phyloP scores from a whole-genome alignment of 2,888 invertebrate genomes.

The Harpalus rufipes region DNA sequence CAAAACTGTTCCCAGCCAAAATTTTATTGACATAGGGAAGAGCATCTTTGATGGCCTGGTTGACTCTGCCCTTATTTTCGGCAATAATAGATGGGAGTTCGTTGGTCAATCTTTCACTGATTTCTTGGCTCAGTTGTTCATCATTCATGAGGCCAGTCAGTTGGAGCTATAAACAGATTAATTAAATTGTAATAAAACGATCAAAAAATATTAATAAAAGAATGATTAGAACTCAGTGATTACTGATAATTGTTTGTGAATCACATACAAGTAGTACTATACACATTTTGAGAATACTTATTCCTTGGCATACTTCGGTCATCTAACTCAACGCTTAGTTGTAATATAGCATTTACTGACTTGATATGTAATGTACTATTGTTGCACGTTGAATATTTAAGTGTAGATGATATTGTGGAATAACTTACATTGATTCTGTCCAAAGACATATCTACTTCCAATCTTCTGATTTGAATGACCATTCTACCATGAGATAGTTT shows the following conservation, averaged over 20 bases:
- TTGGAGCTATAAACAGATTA: background rate
- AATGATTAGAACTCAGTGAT: no score
- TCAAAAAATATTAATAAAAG: background rate
- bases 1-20: background rate
- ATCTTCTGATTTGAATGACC: background rate
- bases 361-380: no score
- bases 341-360: no score
- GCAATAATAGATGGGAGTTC: background rate
- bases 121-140: constrained; percentile 11
- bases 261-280: no score
- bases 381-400: no score
- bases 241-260: no score
- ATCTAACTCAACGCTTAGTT: no score
- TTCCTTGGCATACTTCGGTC: no score
- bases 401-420: no score
- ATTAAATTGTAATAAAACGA: background rate
- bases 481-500: constrained; percentile 20
- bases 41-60: background rate
- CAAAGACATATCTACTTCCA: background rate
- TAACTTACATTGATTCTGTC: background rate
- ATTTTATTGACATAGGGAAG: background rate
- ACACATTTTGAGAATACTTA: no score
- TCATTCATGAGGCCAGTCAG: constrained; percentile 27
- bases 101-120: constrained; percentile 2
- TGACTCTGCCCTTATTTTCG: background rate